phyloP scores from a whole-genome alignment of 2,797 vertebrate genomes.

The Sparidentex hasta region DNA sequence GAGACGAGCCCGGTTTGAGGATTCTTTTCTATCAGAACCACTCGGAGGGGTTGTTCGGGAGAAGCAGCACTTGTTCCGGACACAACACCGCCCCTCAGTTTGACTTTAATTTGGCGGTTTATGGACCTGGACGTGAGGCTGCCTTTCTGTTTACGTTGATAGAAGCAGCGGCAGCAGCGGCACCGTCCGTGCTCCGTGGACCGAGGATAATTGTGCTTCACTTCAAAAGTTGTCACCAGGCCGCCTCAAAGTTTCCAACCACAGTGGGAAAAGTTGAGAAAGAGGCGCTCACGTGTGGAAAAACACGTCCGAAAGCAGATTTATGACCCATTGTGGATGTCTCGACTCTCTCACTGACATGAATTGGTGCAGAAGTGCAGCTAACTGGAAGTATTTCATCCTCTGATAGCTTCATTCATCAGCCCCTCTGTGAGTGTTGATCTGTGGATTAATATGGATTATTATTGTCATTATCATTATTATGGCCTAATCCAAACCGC shows the following conservation, averaged over 20 bases:
- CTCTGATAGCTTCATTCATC: conserved; percentile 1
- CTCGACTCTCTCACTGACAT: background rate
- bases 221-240: conserved; percentile 48
- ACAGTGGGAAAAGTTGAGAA: conserved; percentile 32
- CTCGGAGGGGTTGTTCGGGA: background rate
- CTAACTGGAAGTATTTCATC: conserved; percentile 16
- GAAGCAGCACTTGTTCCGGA: background rate
- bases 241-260: conserved; percentile 35
- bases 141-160: conserved; percentile 18
- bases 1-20: conserved; percentile 26
- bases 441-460: conserved; percentile 75
- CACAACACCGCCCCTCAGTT: accelerated
- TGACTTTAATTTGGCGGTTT: background rate
- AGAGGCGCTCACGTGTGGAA: background rate
- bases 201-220: conserved; percentile 45
- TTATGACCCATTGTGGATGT: background rate
- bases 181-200: conserved; percentile 36
- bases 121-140: background rate
- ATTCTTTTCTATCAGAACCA: background rate
- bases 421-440: background rate
- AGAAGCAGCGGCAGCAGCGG: background rate
- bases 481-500: conserved; percentile 57
- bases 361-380: conserved; percentile 41
- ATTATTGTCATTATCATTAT: conserved; percentile 27
- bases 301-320: background rate